Evolutionary conservation across 53 echinoderm and acorn worm genomes (phyloP), one percentile per base, ranked within the genome.

Genomic region (Crossaster papposus): DNA sequence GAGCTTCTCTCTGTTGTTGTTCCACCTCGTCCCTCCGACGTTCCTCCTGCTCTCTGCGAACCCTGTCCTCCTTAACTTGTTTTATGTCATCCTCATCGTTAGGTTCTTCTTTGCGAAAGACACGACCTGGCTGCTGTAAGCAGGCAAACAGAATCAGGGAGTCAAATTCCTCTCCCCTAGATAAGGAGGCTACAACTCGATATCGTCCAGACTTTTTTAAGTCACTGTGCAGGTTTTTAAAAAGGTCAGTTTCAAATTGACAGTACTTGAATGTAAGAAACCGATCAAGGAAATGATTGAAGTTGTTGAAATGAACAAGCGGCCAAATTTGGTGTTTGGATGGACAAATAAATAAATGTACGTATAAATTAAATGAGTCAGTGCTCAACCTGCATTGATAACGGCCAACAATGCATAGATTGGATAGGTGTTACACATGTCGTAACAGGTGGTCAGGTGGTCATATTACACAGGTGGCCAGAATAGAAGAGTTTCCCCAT

Each of bases 61-160:
- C 9, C 18, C n/a, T 70, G 30, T 65, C 71, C 54, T 72, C 75
- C 35, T 76, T 77, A 58, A 54, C 77, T 32, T 87, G 36, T 28
- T 58, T 87, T 18, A 77, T 18, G 10, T 87, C 87, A 5, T 87
- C 87, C 26, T 87, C 87, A 55, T 87, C 87, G 22, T 87, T 77
- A 1, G 87, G 87, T 26, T 87, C 20, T 3, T 72, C 32, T 18
- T 51, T 51, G 9, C 9, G 44, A 44, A 44, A 44, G 44, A 44
- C 44, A 13, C 29, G 79, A 29, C 30, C 54, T 0, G 14, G 79
- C 28, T 83, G 83, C 29, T 44, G 23, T 30, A 28, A 70, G 20
- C 2, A 36, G 20, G 32, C 58, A 62, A 63, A 81, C 35, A 81
- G 20, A 81, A 36, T 58, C 44, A 44, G 44, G 44, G 44, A 44